Conservation (phyloP, 1,140 invertebrate species). For the Drosophila subpulchrella region DNA sequence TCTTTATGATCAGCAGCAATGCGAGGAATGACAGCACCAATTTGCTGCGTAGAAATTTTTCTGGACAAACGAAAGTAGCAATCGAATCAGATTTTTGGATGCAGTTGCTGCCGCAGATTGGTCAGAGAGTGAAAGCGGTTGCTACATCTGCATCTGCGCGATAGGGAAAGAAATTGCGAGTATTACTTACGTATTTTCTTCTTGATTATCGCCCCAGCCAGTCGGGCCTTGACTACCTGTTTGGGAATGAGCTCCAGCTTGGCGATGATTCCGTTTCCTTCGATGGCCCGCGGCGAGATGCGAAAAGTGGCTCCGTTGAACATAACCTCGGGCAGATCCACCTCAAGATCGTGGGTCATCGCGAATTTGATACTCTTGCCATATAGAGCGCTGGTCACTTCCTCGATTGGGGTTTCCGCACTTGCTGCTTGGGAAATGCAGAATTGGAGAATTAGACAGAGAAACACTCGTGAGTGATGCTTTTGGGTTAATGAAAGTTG, state of each 20-base stretch:
- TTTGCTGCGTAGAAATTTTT: conserved; percentile 91
- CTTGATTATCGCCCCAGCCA: conserved; percentile 88
- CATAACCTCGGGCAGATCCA: conserved; percentile 89
- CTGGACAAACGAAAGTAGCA: conserved; percentile 85
- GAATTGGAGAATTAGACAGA: conserved; percentile 4
- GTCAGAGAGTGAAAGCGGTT: conserved; percentile 62
- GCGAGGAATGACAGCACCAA: conserved; percentile 90
- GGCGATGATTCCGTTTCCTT: conserved; percentile 89
- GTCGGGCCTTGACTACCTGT: conserved; percentile 72
- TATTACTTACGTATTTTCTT: conserved; percentile 90
- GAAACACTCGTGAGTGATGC: conserved; percentile 34
- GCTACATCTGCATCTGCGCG: conserved; percentile 23
- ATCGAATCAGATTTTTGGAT: conserved; percentile 43
- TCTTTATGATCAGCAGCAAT: conserved; percentile 90
- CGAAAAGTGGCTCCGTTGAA: conserved; percentile 89
- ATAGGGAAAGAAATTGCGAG: conserved; percentile 10
- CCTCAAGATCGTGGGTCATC: conserved; percentile 90
- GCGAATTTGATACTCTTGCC: conserved; percentile 89
- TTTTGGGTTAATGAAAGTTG: conserved; percentile 72
- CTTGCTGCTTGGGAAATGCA: conserved; percentile 25
- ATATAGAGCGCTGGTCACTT: conserved; percentile 89
- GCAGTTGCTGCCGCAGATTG: conserved; percentile 12
- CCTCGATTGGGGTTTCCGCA: conserved; percentile 87
- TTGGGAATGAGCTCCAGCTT: conserved; percentile 89
- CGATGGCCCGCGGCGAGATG: conserved; percentile 89